phyloP scores from a whole-genome alignment of 2,797 vertebrate species.

The Coracias cyanogaster region DNA sequence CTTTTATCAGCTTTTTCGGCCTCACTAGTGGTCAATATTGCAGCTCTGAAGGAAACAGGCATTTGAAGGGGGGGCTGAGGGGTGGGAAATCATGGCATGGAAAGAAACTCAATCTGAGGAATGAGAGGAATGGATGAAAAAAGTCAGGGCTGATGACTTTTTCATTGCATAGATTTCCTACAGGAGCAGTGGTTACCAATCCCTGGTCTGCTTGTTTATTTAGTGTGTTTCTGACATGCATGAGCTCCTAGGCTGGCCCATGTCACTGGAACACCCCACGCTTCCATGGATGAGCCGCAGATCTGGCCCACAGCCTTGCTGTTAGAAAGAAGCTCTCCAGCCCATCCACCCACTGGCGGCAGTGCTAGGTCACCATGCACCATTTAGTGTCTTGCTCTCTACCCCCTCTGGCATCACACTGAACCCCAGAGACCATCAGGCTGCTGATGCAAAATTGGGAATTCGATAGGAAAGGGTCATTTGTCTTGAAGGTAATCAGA shows the following conservation, averaged over 20 bases:
- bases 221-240: conserved; percentile 23
- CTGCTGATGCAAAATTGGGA: neutral
- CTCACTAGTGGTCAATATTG: neutral
- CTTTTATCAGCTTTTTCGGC: conserved; percentile 2
- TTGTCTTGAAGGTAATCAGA: neutral
- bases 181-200: conserved; percentile 19
- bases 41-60: neutral
- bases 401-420: fast-evolving
- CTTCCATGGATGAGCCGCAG: neutral
- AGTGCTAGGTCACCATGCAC: neutral
- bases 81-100: neutral
- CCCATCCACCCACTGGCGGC: fast-evolving
- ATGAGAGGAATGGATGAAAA: conserved; percentile 47
- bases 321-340: neutral
- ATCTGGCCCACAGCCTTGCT: neutral
- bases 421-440: neutral
- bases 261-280: neutral
- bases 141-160: conserved; percentile 53
- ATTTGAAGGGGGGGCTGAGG: neutral
- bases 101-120: conserved; percentile 16
- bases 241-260: neutral
- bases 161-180: conserved; percentile 64
- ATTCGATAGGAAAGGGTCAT: neutral
- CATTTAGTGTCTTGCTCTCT: neutral
- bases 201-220: neutral